Base-by-base conservation (phyloP, 2,797 vertebrate species). In the Darevskia mixta region DNA sequence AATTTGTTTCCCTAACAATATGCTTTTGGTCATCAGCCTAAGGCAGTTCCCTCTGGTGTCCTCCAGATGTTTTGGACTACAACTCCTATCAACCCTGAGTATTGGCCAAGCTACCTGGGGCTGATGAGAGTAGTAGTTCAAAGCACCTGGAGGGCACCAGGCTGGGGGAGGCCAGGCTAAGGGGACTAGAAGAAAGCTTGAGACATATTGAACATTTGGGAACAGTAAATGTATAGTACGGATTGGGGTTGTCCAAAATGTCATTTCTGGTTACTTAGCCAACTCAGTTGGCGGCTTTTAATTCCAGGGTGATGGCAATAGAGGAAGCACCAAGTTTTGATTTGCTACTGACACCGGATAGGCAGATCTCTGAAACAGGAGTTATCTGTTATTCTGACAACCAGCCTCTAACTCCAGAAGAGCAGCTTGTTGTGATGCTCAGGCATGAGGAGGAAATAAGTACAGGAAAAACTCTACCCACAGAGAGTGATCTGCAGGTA, bases 351-450 rank as follows among this genome's bases (percentile, higher is more conserved):
- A 38, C 15, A 64, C 17, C 61, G 45, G 25, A 78, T 69, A 67
- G 49, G 76, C 90, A 77, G 71, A n/a, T 71, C 20, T 71, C 92
- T 25, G 83, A 83, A 2, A 69, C 79, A 4, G 61, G 2, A 64
- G 81, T 75, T 25, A 0, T 81, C 5, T 0, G 0, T 72, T 66
- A 90, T 45, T 85, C 95, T 64, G 95, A 89, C 82, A 97, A 95
- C 88, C 93, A 93, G 0, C 97, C 98, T 0, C 76, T 98, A 94
- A 98, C 97, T 86, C 98, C 98, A 79, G 92, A 96, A 77, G 95
- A 98, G 85, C 99, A 99, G 93, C 96, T 98, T 77, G 87, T 95
- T 85, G 82, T 98, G 66, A 98, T 99, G 94, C 43, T 88, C 45
- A 95, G 92, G 6, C 89, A 97, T n/a, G 98, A 98, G 91, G 94